Evolutionary conservation across 92 coral and sea anemone species (phyloP), one percentile per base, ranked within the genome.

Genomic region (Blastomussa wellsi): DNA sequence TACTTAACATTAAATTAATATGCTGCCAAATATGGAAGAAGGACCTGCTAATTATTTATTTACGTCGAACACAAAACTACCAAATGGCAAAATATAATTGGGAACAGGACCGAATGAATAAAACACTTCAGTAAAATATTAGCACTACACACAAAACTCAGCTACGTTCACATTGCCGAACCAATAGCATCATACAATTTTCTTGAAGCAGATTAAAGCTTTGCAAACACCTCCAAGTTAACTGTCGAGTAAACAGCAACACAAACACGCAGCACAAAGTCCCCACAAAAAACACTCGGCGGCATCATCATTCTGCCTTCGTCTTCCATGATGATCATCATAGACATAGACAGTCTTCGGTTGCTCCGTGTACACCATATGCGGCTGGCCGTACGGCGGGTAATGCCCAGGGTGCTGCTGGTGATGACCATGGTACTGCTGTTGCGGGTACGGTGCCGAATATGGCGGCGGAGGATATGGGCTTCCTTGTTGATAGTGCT

Each of bases 321-420:
- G 89, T 52, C 90, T 73, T 47, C 80, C 57, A n/a, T 67, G 49
- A 3, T 66, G 77, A 1, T 82, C 87, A 29, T 94, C 93, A 72
- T 96, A 96, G 31, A 96, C 99, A 82, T 96, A 96, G 4, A 96
- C 98, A 37, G 99, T 96, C 19, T 90, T 93, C 2, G 99, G 99
- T 36, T 96, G 95, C 39, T 94, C 90, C 1, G 95, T 92, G 65
- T 94, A 90, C 7, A 94, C 87, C 9, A 53, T 80, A 7, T 82
- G 82, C 0, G 90, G 88, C 11, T 90, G 95, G 69, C 88, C 91
- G 55, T 91, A 86, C 7, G 92, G 92, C 17, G 84, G 83, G 69
- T 79, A 69, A n/a, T 79, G 81, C 35, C 88, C 84, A 14, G 82
- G 92, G 29, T 80, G 91, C 59, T 72, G 92, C 1, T 79, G 88